Evolutionary conservation across 37 sponge, comb jelly and placozoan genomes (phyloP).

Genomic region (Mnemiopsis leidyi): DNA sequence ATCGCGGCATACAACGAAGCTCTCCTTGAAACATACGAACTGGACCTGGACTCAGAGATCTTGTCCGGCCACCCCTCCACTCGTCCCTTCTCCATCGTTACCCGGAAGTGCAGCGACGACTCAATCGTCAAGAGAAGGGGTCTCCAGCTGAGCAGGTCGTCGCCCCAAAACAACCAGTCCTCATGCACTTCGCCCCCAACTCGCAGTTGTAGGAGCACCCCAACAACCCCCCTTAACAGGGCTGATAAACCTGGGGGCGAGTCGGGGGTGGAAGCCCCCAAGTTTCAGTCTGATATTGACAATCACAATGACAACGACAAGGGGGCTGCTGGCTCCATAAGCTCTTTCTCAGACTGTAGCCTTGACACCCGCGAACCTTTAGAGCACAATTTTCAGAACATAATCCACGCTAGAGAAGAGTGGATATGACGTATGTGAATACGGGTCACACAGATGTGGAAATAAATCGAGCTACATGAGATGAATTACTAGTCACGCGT

Average conservation of each 20-base stretch:
- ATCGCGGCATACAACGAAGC: conserved; percentile 64
- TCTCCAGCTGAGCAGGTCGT: not conserved
- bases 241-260: not conserved
- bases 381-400: not conserved
- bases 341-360: not conserved
- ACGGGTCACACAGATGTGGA: not conserved
- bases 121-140: not conserved
- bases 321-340: not conserved
- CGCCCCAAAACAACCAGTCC: not conserved
- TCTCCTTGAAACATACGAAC: conserved; percentile 21
- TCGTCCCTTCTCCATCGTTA: not conserved
- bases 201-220: not conserved
- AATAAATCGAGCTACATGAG: too few relatives aligned
- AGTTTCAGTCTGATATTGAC: not conserved
- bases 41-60: not conserved
- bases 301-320: not conserved
- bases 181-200: not conserved
- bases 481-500: too few relatives aligned
- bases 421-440: not conserved
- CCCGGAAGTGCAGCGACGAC: conserved; percentile 55
- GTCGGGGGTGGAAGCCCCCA: not conserved
- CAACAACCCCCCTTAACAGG: not conserved
- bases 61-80: not conserved
- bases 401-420: not conserved
- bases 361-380: not conserved